Evolutionary conservation across 2,797 vertebrate genomes (phyloP).

Genomic region (Chaetodon trifasciatus): DNA sequence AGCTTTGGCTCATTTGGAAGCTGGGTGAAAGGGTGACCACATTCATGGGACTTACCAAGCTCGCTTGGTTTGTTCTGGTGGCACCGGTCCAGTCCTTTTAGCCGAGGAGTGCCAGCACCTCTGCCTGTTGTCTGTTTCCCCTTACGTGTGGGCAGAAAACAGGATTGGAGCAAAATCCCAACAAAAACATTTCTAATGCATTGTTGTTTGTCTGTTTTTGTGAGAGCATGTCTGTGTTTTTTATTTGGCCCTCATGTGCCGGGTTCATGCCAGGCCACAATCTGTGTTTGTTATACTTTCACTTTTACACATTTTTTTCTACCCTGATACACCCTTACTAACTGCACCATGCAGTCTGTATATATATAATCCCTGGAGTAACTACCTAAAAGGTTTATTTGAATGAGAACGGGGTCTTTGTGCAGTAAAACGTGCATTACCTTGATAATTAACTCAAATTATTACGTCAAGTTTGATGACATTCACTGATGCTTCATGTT

Average conservation of each 20-base stretch:
- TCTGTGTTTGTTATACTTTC: slow-evolving; percentile 56
- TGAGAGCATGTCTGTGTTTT: slow-evolving; percentile 74
- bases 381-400: background rate
- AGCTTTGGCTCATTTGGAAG: slow-evolving; percentile 50
- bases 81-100: slow-evolving; percentile 47
- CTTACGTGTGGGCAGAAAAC: slow-evolving; percentile 78
- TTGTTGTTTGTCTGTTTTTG: slow-evolving; percentile 81
- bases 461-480: slow-evolving; percentile 33
- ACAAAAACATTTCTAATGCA: slow-evolving; percentile 79
- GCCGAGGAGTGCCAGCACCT: slow-evolving; percentile 56
- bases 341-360: background rate
- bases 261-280: slow-evolving; percentile 68
- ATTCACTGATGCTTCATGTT: slow-evolving; percentile 10
- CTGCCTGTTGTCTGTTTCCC: slow-evolving; percentile 78
- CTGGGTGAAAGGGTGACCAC: slow-evolving; percentile 25
- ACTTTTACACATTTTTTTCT: slow-evolving; percentile 42
- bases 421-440: background rate
- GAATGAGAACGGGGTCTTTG: background rate
- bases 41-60: slow-evolving; percentile 47
- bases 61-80: slow-evolving; percentile 37
- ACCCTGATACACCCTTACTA: background rate
- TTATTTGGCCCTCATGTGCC: slow-evolving; percentile 71
- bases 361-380: background rate
- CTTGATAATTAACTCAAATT: background rate
- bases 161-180: slow-evolving; percentile 73